phyloP scores from a whole-genome alignment of 2,888 invertebrate genomes.

The Ectobius pallidus region DNA sequence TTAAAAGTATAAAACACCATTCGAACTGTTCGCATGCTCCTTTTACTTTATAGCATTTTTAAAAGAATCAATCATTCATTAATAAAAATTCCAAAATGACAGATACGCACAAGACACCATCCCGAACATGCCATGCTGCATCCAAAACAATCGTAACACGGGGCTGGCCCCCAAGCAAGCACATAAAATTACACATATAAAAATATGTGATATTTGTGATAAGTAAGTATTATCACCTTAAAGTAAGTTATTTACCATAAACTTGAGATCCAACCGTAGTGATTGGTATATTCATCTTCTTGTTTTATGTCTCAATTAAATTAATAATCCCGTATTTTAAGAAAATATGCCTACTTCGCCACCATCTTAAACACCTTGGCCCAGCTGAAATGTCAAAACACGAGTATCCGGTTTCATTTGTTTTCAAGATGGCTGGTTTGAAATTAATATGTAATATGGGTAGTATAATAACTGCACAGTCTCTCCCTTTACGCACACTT shows the following conservation, averaged over 20 bases:
- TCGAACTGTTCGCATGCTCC: too few relatives aligned
- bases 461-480: background rate
- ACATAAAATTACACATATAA: conserved; percentile 30
- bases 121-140: background rate
- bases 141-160: background rate
- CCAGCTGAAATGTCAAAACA: conserved; percentile 11
- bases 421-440: background rate
- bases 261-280: conserved; percentile 37
- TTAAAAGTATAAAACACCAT: too few relatives aligned
- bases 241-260: conserved; percentile 38
- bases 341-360: conserved; percentile 33
- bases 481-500: background rate
- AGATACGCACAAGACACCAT: too few relatives aligned
- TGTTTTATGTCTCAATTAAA: conserved; percentile 26
- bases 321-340: background rate
- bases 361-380: background rate
- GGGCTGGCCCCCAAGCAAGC: conserved; percentile 40
- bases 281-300: conserved; percentile 39
- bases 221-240: background rate
- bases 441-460: too few relatives aligned
- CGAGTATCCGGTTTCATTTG: background rate
- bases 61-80: too few relatives aligned
- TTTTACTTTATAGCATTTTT: too few relatives aligned
- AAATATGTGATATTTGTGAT: background rate
- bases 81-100: too few relatives aligned